Conservation (phyloP, 1,140 invertebrate species). For the Scaptomyza graminum region DNA sequence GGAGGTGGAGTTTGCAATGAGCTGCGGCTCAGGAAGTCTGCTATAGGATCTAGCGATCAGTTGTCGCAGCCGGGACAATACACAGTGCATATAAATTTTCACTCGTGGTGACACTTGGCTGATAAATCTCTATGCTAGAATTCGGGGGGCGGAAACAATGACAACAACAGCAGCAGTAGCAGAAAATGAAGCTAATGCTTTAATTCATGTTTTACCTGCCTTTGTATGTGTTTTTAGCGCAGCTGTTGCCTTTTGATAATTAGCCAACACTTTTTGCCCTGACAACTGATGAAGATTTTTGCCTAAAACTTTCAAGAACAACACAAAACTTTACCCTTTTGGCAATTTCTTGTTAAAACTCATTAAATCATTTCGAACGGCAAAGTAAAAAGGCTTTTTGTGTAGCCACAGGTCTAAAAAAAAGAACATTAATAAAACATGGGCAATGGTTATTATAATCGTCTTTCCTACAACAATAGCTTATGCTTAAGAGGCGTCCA, state of each 20-base stretch:
- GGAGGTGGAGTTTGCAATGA: slow-evolving; percentile 5
- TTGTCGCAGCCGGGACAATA: slow-evolving; percentile 44
- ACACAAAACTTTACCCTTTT: slow-evolving; percentile 1
- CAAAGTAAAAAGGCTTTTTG: not conserved
- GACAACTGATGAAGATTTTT: slow-evolving; percentile 48
- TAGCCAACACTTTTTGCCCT: slow-evolving; percentile 47
- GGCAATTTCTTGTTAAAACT: slow-evolving; percentile 48
- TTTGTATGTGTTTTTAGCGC: slow-evolving; percentile 14
- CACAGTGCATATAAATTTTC: slow-evolving; percentile 71
- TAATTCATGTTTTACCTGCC: slow-evolving; percentile 25
- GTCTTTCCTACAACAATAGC: too few species aligned
- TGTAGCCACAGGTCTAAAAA: slow-evolving; percentile 1
- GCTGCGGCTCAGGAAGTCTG: slow-evolving; percentile 37
- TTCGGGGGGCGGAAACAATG: slow-evolving; percentile 58
- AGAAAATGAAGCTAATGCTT: not conserved
- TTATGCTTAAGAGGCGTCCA: slow-evolving; percentile 10
- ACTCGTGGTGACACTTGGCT: slow-evolving; percentile 69
- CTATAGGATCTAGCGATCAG: slow-evolving; percentile 47
- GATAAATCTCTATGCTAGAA: slow-evolving; percentile 74
- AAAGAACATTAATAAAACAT: slow-evolving; percentile 61
- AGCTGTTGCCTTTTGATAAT: slow-evolving; percentile 71
- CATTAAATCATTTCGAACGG: slow-evolving; percentile 68
- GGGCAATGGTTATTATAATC: slow-evolving; percentile 22
- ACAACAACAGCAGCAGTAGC: slow-evolving; percentile 4
- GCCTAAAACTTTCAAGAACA: slow-evolving; percentile 38